Base-by-base conservation (phyloP, 2,888 invertebrate genomes). In the Cacoxenus indagator region DNA sequence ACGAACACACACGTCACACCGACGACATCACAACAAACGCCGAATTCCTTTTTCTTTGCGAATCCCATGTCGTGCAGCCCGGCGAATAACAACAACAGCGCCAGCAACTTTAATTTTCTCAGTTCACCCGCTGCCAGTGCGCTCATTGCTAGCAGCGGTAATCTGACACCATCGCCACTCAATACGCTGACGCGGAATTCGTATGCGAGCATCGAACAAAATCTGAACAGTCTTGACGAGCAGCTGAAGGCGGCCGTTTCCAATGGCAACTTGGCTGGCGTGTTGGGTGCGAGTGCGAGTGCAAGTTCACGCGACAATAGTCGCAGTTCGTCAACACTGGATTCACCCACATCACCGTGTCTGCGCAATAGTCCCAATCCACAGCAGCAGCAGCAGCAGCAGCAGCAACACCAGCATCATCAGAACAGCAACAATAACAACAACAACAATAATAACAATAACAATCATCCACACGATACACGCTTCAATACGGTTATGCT, bases 191-290 rank as follows among this genome's bases (percentile, higher is more conserved):
- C 84, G 67, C 85, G 88, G 57, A 88, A 85, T 71, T 88, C 88
- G 14, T 88, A 83, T 70, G 82, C 86, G 3, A 88, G 87, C 73
- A 85, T 88, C 70, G 88, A 88, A 64, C 85, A 87, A 71, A 88
- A 87, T 73, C 88, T 90, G 5, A 89, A 89, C n/a, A 88, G 88
- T 4, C 72, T 87, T 27, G 89, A 90, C 14, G 91, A 90, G 67
- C 90, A 91, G 17, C 92, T 93, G 76, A 92, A 92, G 67, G 78
- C 77, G 4, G 81, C 81, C 4, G 78, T 82, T 0, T 86, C 86
- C 0, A 86, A 91, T 89, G 62, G 90, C 87, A 26, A 89, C 85
- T 51, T 81, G 59, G 79, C 83, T 9, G 83, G 80, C 11, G 55
- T 81, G 59, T 81, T 82, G 62, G 80, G 82, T 29, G 76, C 78